A percentile compares a stretch with the other conserved stretches of the same genome.
Conservation (phyloP, 2,113 vertebrate species). For the Xiphophorus hellerii region DNA sequence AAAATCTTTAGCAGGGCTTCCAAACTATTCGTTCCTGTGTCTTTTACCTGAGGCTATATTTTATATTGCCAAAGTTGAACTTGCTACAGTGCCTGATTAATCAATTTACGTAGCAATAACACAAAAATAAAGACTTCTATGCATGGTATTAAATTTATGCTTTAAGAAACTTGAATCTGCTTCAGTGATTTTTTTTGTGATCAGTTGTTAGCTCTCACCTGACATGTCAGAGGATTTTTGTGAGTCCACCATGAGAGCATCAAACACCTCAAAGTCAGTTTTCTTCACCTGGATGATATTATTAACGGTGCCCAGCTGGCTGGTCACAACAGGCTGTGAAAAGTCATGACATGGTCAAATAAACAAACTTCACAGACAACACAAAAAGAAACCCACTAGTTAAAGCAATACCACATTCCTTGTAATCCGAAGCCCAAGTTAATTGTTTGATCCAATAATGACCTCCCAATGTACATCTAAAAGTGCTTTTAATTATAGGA, state of each 20-base stretch:
- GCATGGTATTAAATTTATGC: background rate
- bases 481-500: background rate
- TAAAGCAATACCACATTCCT: background rate
- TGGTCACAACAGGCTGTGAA: slow-evolving; percentile 90
- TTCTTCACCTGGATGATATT: slow-evolving; percentile 98
- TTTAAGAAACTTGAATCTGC: background rate
- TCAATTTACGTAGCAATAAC: background rate
- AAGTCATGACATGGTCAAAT: background rate
- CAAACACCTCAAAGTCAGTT: slow-evolving; percentile 99
- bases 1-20: too few species aligned
- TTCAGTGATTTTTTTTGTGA: background rate
- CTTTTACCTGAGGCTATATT: too few species aligned
- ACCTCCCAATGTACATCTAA: background rate
- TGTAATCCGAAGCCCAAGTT: too few species aligned
- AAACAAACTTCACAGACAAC: background rate
- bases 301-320: slow-evolving; percentile 94
- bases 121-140: background rate
- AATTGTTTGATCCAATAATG: too few species aligned
- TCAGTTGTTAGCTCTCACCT: slow-evolving; percentile 74
- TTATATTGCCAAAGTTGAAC: background rate
- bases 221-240: slow-evolving; percentile 96
- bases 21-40: too few species aligned
- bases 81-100: background rate
- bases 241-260: slow-evolving; percentile 98
- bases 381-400: background rate